Evolutionary conservation across 2,888 invertebrate genomes (phyloP), one percentile per base, ranked within the genome.

Genomic region (Drosophila flavopinicola): DNA sequence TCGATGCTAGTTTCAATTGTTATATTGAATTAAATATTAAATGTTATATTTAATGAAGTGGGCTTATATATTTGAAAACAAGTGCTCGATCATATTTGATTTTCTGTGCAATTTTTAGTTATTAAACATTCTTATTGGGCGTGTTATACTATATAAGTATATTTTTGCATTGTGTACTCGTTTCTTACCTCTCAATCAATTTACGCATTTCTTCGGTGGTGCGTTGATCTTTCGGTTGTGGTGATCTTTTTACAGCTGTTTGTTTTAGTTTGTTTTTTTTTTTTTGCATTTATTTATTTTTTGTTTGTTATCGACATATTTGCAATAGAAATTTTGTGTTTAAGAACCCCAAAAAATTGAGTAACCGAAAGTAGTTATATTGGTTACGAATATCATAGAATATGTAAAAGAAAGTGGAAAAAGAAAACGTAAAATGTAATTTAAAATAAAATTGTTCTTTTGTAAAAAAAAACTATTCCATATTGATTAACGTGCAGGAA

Each of bases 151-250:
- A 30, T 38, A 29, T 35, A 44, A 13, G 10, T 48, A 11, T 33
- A 41, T 17, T 15, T 15, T n/a, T n/a, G n/a, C 23, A 44, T 47
- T 53, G 15, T 41, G 20, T 32, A 49, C 59, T 38, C 64, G 11
- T 13, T 74, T 85, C 78, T 96, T 94, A 97, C 97, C 97, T 97
- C 95, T 97, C 97, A 93, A 97, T 96, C 93, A 97, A 96, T 95
- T 97, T 97, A 93, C 97, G 95, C 96, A 97, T 97, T 94, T 97
- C 97, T 94, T 97, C 97, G 93, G 95, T 96, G 93, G 96, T 95
- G 95, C 96, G 95, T 93, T 95, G 96, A 94, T 97, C 96, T 96
- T 96, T 96, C 93, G 93, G 92, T 91, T 92, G 93, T 91, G 94
- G 94, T 91, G 93, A 93, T 92, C 94, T 93, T 91, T 93, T 94